These are phyloP conservation scores for Cryptotis parvus DNA, from an alignment of 2,113 vertebrate genomes.

Conservation along the genomic window DNA sequence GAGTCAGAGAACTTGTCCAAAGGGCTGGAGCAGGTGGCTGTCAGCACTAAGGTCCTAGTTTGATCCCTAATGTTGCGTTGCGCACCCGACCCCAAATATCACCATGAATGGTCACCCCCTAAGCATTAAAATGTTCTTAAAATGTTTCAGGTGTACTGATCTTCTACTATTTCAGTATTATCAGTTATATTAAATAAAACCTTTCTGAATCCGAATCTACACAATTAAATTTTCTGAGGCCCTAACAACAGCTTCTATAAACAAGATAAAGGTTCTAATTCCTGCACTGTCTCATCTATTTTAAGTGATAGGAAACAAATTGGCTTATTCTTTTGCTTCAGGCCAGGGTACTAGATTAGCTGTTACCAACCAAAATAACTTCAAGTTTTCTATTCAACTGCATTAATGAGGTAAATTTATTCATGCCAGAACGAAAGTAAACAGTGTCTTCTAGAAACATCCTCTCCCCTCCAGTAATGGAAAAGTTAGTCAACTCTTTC, in stretches of 20 bases:
- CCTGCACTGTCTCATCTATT: conserved; percentile 46
- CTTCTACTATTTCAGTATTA: conserved; percentile 34
- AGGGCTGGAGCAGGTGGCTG: too few relatives aligned
- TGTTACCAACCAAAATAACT: conserved; percentile 39
- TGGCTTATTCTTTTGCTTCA: conserved; percentile 45
- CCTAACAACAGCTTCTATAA: neutral
- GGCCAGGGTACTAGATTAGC: neutral
- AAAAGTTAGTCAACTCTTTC: neutral
- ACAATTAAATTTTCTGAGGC: conserved; percentile 34
- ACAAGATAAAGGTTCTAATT: conserved; percentile 18
- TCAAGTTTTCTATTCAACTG: neutral
- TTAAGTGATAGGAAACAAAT: conserved; percentile 13
- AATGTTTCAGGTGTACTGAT: neutral
- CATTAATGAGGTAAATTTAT: conserved; percentile 19
- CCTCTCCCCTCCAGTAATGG: neutral
- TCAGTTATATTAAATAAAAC: conserved; percentile 45
- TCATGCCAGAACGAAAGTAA: conserved; percentile 34
- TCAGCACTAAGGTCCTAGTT: too few relatives aligned
- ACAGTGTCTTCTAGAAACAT: neutral
- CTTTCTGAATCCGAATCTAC: neutral
- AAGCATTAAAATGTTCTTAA: too few relatives aligned
- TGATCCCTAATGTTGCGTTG: too few relatives aligned
- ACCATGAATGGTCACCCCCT: too few relatives aligned
- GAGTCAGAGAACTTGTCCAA: too few relatives aligned
- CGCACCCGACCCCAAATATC: too few relatives aligned